A percentile compares a stretch with the other conserved stretches of the same genome.
phyloP scores from a whole-genome alignment of 2,797 vertebrate genomes.

The Macropus fuliginosus region DNA sequence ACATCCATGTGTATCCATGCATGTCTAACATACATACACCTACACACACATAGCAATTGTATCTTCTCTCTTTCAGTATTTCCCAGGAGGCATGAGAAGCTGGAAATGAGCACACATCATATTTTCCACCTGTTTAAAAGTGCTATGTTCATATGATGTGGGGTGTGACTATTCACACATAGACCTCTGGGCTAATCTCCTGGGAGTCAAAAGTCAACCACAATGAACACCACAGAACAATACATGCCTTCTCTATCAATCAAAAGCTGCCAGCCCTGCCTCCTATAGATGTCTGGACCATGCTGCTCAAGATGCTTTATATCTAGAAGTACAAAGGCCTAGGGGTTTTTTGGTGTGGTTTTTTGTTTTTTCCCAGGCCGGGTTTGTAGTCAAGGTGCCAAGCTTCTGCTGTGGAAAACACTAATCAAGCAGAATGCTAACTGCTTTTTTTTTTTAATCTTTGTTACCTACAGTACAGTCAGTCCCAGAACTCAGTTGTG shows the following conservation, averaged over 20 bases:
- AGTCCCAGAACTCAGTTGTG: not conserved
- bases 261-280: slow-evolving; percentile 2
- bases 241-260: slow-evolving; percentile 48
- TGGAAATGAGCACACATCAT: slow-evolving; percentile 57
- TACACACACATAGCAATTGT: not conserved
- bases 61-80: not conserved
- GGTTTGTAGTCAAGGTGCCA: not conserved
- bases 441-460: not conserved
- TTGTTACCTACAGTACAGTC: not conserved
- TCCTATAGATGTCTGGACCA: slow-evolving; percentile 40
- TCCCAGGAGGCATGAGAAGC: slow-evolving; percentile 32
- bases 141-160: slow-evolving; percentile 39
- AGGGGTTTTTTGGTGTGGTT: not conserved
- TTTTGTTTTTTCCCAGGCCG: not conserved
- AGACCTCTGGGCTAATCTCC: slow-evolving; percentile 62
- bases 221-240: slow-evolving; percentile 43
- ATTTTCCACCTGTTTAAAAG: slow-evolving; percentile 69
- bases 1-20: not conserved
- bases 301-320: not conserved
- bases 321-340: slow-evolving; percentile 45
- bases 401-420: not conserved
- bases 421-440: not conserved
- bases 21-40: not conserved
- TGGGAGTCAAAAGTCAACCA: slow-evolving; percentile 50
- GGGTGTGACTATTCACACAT: slow-evolving; percentile 63